phyloP scores from a whole-genome alignment of 2,888 invertebrate genomes.

The Stenodema calcarata region DNA sequence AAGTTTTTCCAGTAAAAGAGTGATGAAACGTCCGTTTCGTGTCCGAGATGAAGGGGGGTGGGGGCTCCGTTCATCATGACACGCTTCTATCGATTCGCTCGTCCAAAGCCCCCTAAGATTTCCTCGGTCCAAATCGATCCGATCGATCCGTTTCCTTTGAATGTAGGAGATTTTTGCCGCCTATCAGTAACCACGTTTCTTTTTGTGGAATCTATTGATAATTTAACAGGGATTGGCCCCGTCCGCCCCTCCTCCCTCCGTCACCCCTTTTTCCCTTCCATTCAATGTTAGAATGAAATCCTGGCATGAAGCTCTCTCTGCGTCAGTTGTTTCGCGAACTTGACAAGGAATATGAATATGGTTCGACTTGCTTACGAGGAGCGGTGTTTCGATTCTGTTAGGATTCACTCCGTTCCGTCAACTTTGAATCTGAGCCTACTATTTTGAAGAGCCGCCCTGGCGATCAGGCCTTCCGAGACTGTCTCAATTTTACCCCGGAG shows the following conservation, averaged over 20 bases:
- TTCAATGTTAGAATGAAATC: neutral
- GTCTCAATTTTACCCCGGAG: neutral
- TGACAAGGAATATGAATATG: neutral
- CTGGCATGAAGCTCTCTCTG: neutral
- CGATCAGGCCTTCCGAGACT: conserved; percentile 18
- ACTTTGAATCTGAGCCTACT: neutral
- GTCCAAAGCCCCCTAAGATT: neutral
- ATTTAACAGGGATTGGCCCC: neutral
- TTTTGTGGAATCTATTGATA: neutral
- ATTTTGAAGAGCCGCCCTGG: neutral
- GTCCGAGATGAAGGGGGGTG: neutral
- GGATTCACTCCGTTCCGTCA: neutral
- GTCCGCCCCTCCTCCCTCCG: neutral
- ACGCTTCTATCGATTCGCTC: neutral
- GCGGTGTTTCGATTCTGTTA: neutral
- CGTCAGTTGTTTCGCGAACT: neutral
- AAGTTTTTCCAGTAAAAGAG: neutral
- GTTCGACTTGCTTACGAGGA: neutral
- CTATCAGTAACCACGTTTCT: neutral
- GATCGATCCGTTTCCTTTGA: neutral
- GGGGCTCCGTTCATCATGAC: neutral
- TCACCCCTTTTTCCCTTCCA: too few species aligned
- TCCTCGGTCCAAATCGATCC: neutral
- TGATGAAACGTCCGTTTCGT: neutral
- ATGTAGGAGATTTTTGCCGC: neutral